Evolutionary conservation across 1,140 invertebrate genomes (phyloP), one percentile per base, ranked within the genome.

Genomic region (Sinella curviseta): DNA sequence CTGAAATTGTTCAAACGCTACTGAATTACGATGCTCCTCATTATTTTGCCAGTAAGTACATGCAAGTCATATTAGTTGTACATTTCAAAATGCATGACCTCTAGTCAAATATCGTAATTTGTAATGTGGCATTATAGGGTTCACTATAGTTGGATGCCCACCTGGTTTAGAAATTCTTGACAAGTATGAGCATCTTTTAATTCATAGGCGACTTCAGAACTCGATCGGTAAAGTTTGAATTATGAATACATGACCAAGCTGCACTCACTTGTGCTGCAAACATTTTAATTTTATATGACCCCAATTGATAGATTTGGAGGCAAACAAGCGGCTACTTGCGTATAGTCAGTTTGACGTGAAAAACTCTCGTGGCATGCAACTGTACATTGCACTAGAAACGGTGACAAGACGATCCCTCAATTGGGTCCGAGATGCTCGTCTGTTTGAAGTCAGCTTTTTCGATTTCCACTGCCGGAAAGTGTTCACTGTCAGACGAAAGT

Each of bases 381-480:
- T 75, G 2, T 75, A 75, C 36, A 20, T 75, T 28, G 74, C 74
- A 39, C 3, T 75, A 1, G 74, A 75, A 35, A 75, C 14, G 3
- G 39, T 54, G 34, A 75, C 2, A 3, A 48, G 17, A 8, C 4
- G 3, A 3, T n/a, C 34, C 16, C 28, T 75, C 8, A 75, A 17
- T 4, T 75, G 74, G 74, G 28, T 28, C 8, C 34, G 74, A 8
- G 74, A 75, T 30, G 74, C 74, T 4, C 14, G 74, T 20, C 4
- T 75, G 35, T 75, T 75, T 24, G 39, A 75, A 36, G 74, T 75
- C 74, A 39, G 3, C 33, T 48, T 75, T 36, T 75, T 24, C 36
- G 74, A 75, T 75, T 54, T 48, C 35, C 34, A 75, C 35, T 75
- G 74, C 31, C 34, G 39, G 4, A 75, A 48, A 54, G 74, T 75